A percentile compares a stretch with the other conserved stretches of the same genome.
These are phyloP conservation scores for Drosophila histrio DNA, from an alignment of 2,888 invertebrate genomes.

Conservation along the genomic window DNA sequence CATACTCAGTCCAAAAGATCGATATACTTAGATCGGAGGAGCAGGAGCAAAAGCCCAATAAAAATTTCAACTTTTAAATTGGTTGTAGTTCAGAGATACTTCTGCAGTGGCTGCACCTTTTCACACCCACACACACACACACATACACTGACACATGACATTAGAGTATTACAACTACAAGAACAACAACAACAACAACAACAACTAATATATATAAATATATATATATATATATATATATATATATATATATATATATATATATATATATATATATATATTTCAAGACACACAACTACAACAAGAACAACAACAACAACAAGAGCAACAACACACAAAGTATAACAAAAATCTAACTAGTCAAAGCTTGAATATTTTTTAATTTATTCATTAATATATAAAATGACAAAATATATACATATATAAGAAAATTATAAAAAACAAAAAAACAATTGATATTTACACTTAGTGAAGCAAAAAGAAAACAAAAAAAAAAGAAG, in stretches of 20 bases:
- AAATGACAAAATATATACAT: slow-evolving; percentile 42
- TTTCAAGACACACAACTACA: slow-evolving; percentile 14
- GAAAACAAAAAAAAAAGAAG: slow-evolving; percentile 49
- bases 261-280: slow-evolving; percentile 42
- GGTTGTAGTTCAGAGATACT: background rate
- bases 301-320: slow-evolving; percentile 7
- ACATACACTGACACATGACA: slow-evolving; percentile 9
- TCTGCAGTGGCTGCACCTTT: slow-evolving; percentile 20
- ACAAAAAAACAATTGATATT: slow-evolving; percentile 78
- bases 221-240: slow-evolving; percentile 41
- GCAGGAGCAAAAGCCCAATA: background rate
- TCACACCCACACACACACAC: slow-evolving; percentile 1
- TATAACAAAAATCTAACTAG: slow-evolving; percentile 69
- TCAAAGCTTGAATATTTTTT: slow-evolving; percentile 82
- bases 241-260: slow-evolving; percentile 41
- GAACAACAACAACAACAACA: slow-evolving; percentile 10
- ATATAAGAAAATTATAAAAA: slow-evolving; percentile 47
- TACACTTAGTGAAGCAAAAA: slow-evolving; percentile 81
- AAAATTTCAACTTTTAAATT: background rate
- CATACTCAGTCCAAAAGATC: slow-evolving; percentile 17
- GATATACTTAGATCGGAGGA: background rate
- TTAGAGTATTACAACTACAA: slow-evolving; percentile 14
- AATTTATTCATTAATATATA: slow-evolving; percentile 71
- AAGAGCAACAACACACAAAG: slow-evolving; percentile 28
- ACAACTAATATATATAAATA: slow-evolving; percentile 33